These are phyloP conservation scores for Acrocephalus arundinaceus DNA, from an alignment of 2,113 vertebrate genomes.

Conservation along the genomic window DNA sequence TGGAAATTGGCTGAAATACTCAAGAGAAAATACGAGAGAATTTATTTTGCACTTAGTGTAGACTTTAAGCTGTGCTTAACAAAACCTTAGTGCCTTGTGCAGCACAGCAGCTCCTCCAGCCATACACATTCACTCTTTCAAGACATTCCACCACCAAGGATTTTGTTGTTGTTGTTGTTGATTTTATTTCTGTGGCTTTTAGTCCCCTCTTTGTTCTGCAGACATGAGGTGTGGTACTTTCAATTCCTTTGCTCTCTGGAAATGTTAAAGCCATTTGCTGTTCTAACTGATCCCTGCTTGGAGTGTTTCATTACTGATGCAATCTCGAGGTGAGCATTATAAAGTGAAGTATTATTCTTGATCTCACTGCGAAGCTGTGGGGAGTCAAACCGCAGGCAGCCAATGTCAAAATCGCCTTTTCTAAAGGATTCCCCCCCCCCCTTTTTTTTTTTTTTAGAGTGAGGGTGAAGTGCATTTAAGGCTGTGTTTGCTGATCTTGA, in stretches of 20 bases:
- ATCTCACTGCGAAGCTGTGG: slow-evolving; percentile 22
- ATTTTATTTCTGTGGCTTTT: background rate
- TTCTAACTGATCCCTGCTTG: slow-evolving; percentile 63
- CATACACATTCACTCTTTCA: background rate
- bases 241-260: slow-evolving; percentile 39
- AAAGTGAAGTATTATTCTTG: slow-evolving; percentile 53
- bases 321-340: slow-evolving; percentile 59
- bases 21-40: background rate
- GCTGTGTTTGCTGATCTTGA: slow-evolving; percentile 56
- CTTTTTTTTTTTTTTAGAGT: background rate
- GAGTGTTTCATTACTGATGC: slow-evolving; percentile 68
- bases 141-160: background rate
- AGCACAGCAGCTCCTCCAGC: background rate
- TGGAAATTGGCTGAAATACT: background rate
- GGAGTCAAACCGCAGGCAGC: slow-evolving; percentile 52
- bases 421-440: background rate
- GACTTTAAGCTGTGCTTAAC: background rate
- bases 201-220: slow-evolving; percentile 27
- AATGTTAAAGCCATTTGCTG: slow-evolving; percentile 56
- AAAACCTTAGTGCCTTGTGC: background rate
- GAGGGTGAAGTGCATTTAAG: slow-evolving; percentile 34
- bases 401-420: slow-evolving; percentile 47
- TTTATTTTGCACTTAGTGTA: background rate
- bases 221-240: slow-evolving; percentile 23
- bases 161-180: background rate